Conservation (phyloP, 1,140 invertebrate species). For the Bathynomus jamesi region DNA sequence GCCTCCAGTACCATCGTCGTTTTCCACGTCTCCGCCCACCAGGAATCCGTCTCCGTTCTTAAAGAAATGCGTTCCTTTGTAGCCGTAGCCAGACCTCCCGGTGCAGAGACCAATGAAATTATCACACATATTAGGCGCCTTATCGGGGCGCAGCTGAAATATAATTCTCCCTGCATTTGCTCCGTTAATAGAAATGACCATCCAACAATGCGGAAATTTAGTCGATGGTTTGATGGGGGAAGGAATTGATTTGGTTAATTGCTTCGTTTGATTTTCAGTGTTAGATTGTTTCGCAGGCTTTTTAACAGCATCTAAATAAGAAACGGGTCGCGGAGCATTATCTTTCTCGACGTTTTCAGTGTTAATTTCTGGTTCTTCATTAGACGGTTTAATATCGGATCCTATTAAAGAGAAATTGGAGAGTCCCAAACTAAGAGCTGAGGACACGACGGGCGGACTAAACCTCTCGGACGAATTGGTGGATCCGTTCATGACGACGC, state of each 20-base stretch:
- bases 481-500: neutral
- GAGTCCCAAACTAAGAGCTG: neutral
- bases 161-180: conserved; percentile 25
- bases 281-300: conserved; percentile 34
- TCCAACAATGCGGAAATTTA: conserved; percentile 37
- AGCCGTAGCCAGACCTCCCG: conserved; percentile 32
- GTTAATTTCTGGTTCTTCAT: neutral
- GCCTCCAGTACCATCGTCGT: conserved; percentile 33
- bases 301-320: conserved; percentile 35
- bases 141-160: conserved; percentile 34
- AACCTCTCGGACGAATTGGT: neutral
- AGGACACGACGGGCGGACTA: neutral
- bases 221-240: conserved; percentile 4
- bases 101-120: conserved; percentile 34
- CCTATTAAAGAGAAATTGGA: neutral
- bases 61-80: conserved; percentile 36
- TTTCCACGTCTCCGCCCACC: conserved; percentile 34
- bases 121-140: conserved; percentile 35
- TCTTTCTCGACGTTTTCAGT: neutral
- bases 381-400: neutral
- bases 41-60: conserved; percentile 35
- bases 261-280: conserved; percentile 16
- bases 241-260: conserved; percentile 9
- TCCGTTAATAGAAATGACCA: conserved; percentile 30
- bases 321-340: conserved; percentile 20